phyloP scores from a whole-genome alignment of 1,140 invertebrate species.

The Panagrolaimus sp. region DNA sequence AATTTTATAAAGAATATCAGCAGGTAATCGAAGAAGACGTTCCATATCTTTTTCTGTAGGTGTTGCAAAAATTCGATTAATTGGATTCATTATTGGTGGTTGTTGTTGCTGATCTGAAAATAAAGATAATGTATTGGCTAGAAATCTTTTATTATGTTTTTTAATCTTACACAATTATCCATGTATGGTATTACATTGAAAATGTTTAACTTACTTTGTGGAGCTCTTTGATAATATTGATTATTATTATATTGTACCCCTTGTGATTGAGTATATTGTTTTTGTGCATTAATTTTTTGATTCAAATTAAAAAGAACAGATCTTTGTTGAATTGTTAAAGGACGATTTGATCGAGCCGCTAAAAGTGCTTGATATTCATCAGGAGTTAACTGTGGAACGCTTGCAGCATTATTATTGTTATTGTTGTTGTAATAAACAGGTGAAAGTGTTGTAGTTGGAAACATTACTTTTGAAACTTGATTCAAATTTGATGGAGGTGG shows the following conservation, averaged over 20 bases:
- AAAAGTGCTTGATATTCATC: neutral
- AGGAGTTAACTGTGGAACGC: neutral
- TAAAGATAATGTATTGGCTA: neutral
- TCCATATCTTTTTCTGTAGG: constrained; percentile 2
- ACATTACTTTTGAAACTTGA: constrained; percentile 9
- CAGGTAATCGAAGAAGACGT: constrained; percentile 3
- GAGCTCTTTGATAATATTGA: neutral
- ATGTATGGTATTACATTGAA: too few relatives aligned
- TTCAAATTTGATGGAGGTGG: neutral
- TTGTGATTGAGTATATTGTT: too few relatives aligned
- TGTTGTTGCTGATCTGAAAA: too few relatives aligned
- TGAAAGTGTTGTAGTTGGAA: neutral
- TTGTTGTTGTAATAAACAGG: neutral
- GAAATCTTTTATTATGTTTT: too few relatives aligned
- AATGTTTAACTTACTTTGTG: too few relatives aligned
- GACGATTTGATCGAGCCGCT: neutral
- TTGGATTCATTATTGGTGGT: neutral
- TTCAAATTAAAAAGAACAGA: neutral
- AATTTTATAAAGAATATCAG: constrained; percentile 10
- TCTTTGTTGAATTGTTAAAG: neutral
- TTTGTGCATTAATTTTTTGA: too few relatives aligned
- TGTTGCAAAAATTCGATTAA: neutral
- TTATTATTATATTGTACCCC: neutral
- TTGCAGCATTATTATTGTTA: neutral
- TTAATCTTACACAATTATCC: too few relatives aligned